Percentiles rank a stretch among this genome's conserved stretches.
These are phyloP conservation scores for Chouioia cunea DNA, from an alignment of 2,888 invertebrate genomes.

Conservation along the genomic window DNA sequence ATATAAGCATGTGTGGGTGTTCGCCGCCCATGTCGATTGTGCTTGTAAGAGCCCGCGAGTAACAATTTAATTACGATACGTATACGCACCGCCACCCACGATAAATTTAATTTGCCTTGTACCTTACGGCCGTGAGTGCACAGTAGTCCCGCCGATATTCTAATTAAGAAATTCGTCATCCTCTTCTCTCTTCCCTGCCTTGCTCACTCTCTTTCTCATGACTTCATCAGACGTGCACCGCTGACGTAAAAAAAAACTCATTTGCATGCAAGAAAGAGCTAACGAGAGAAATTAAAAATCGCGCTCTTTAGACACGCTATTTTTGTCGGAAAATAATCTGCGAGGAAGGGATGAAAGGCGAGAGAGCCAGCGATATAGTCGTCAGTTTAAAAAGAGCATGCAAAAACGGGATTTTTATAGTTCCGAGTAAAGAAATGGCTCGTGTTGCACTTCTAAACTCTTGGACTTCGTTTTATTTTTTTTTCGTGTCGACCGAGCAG, in stretches of 20 bases:
- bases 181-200: too few species aligned
- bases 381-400: conserved; percentile 11
- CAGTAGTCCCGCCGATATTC: conserved; percentile 44
- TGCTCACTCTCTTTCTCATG: conserved; percentile 33
- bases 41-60: conserved; percentile 65
- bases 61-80: conserved; percentile 69
- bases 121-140: too few species aligned
- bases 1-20: conserved; percentile 58
- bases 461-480: neutral
- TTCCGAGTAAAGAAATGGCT: conserved; percentile 2
- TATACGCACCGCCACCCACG: conserved; percentile 67
- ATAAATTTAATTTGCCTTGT: conserved; percentile 68
- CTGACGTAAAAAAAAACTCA: conserved; percentile 41
- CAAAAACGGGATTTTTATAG: too few species aligned
- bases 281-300: conserved; percentile 44
- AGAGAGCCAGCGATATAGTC: conserved; percentile 11
- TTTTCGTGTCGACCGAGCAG: too few species aligned
- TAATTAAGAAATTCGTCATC: conserved; percentile 58
- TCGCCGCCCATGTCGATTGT: conserved; percentile 67
- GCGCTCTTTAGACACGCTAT: conserved; percentile 32
- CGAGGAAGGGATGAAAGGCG: conserved; percentile 1
- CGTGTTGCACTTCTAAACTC: neutral
- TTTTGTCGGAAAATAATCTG: conserved; percentile 36
- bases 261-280: conserved; percentile 35
- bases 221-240: conserved; percentile 38